Percentiles rank a stretch among this genome's conserved stretches.
phyloP scores from a whole-genome alignment of 2,113 vertebrate genomes.

The Ceyx margarethae region DNA sequence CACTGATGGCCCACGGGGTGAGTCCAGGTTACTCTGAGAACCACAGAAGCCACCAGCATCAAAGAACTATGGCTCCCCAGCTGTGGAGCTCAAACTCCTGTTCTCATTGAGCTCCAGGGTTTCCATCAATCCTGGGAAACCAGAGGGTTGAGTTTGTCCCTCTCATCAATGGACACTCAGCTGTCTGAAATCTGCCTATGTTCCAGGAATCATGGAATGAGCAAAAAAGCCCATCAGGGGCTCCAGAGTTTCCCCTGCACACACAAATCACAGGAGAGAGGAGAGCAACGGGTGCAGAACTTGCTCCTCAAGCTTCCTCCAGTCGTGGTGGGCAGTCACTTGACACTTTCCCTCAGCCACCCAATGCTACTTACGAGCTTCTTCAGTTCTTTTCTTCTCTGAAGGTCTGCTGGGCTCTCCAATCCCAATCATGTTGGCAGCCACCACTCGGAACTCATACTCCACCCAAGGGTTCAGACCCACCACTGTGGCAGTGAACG shows the following conservation, averaged over 20 bases:
- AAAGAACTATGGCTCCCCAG: not conserved
- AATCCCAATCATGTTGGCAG: slow-evolving; percentile 90
- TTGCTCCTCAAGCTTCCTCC: not conserved
- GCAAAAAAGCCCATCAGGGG: not conserved
- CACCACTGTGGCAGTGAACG: slow-evolving; percentile 90
- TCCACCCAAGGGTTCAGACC: slow-evolving; percentile 97
- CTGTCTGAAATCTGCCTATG: not conserved
- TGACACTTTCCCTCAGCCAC: not conserved
- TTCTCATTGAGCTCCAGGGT: not conserved
- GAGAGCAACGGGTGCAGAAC: not conserved
- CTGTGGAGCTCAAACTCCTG: not conserved
- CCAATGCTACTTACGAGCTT: slow-evolving; percentile 83
- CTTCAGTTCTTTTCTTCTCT: slow-evolving; percentile 90
- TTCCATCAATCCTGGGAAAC: not conserved
- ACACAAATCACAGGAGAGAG: not conserved
- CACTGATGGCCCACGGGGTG: not conserved
- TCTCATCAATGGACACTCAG: not conserved
- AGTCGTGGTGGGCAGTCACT: fast-evolving
- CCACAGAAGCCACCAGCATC: not conserved
- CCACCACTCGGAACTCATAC: slow-evolving; percentile 93
- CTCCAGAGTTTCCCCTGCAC: not conserved
- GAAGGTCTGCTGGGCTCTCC: slow-evolving; percentile 94
- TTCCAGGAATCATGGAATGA: not conserved
- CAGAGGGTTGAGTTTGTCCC: not conserved
- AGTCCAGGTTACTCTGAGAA: not conserved